Conservation (phyloP, 2,888 invertebrate genomes). For the Luperina testacea region DNA sequence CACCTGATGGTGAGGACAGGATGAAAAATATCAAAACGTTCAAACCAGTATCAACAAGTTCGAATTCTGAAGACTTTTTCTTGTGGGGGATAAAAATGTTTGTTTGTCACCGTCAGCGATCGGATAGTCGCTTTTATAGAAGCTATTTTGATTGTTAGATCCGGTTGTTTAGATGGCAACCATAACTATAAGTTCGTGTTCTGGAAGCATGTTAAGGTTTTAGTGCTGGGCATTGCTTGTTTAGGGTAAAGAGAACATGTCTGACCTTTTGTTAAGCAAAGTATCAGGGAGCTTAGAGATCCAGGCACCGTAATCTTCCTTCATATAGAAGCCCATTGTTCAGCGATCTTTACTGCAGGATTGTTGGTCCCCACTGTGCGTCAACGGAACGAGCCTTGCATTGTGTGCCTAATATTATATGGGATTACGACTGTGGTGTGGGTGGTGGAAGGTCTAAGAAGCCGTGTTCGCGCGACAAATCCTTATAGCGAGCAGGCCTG, state of each 20-base stretch:
- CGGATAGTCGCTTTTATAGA: constrained; percentile 53
- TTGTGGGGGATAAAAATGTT: constrained; percentile 59
- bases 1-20: constrained; percentile 81
- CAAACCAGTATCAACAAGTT: constrained; percentile 79
- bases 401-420: constrained; percentile 50
- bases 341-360: constrained; percentile 43
- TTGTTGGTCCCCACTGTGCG: constrained; percentile 14
- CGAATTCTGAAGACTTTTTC: constrained; percentile 66
- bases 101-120: constrained; percentile 44
- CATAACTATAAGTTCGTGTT: constrained; percentile 43
- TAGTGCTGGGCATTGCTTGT: constrained; percentile 49
- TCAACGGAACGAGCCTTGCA: constrained; percentile 34
- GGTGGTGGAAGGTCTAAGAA: constrained; percentile 64
- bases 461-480: constrained; percentile 76
- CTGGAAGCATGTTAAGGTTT: constrained; percentile 47
- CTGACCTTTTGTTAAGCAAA: constrained; percentile 44
- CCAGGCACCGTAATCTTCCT: constrained; percentile 44
- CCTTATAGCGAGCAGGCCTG: constrained; percentile 67
- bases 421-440: constrained; percentile 53
- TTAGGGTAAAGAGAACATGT: constrained; percentile 41
- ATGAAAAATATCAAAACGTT: constrained; percentile 83
- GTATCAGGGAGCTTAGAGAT: constrained; percentile 41
- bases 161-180: constrained; percentile 32
- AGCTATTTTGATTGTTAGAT: constrained; percentile 51
- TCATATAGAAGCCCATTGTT: constrained; percentile 44